phyloP scores from a whole-genome alignment of 1,140 invertebrate genomes.

The Ceratina australensis region DNA sequence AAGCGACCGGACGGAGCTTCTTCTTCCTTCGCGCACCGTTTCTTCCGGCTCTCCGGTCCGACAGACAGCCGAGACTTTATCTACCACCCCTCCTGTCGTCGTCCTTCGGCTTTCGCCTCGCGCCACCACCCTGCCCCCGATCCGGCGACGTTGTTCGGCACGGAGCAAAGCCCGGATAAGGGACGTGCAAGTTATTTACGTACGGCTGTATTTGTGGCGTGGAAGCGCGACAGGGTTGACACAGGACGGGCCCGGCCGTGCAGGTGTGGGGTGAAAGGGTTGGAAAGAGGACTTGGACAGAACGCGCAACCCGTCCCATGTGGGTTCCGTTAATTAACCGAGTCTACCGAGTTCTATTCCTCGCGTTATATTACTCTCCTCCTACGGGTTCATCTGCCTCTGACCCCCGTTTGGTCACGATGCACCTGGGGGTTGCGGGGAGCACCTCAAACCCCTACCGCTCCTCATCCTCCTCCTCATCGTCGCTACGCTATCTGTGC shows the following conservation, averaged over 20 bases:
- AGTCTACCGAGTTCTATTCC: conserved; percentile 67
- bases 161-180: conserved; percentile 30
- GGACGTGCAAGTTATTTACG: conserved; percentile 58
- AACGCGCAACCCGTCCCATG: conserved; percentile 61
- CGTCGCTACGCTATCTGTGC: conserved; percentile 9
- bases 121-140: background rate
- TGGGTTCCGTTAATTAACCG: conserved; percentile 72
- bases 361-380: conserved; percentile 62
- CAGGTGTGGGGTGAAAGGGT: conserved; percentile 30
- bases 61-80: conserved; percentile 47
- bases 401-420: conserved; percentile 16
- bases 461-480: too few species aligned
- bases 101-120: background rate
- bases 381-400: background rate
- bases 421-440: conserved; percentile 53
- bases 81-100: conserved; percentile 30
- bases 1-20: conserved; percentile 37
- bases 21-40: conserved; percentile 13
- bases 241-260: conserved; percentile 9
- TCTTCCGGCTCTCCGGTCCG: background rate
- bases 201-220: conserved; percentile 40
- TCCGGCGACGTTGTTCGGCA: conserved; percentile 23
- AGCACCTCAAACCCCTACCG: background rate
- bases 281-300: conserved; percentile 46
- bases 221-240: conserved; percentile 36